Conservation (phyloP, 1,140 invertebrate genomes). For the Bombus breviceps region DNA sequence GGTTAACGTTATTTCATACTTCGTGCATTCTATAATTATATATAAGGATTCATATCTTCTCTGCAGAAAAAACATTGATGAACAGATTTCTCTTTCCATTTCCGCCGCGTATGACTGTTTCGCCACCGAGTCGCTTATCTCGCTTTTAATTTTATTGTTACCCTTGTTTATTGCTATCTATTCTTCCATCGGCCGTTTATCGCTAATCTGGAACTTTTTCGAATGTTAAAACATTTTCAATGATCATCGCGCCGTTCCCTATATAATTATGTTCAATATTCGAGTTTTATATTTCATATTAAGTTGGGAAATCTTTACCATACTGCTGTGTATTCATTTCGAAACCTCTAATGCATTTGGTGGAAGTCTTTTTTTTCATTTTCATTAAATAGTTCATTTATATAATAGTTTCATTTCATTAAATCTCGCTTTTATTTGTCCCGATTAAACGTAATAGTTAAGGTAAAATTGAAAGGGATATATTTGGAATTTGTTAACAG, state of each 20-base stretch:
- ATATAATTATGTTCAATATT: neutral
- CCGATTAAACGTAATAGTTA: no score
- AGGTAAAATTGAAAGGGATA: no score
- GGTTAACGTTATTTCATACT: neutral
- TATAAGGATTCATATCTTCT: neutral
- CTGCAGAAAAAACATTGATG: neutral
- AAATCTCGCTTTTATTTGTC: no score
- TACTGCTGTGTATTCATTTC: neutral
- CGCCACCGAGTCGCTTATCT: neutral
- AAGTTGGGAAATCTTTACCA: neutral
- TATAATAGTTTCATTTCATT: no score
- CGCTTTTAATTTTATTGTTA: neutral
- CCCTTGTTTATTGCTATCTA: neutral
- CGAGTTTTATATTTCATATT: neutral
- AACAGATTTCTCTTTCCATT: slow-evolving; percentile 4
- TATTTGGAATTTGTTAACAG: no score
- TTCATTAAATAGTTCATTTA: no score
- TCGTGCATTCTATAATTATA: neutral
- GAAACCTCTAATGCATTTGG: no score
- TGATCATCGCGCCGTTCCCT: no score
- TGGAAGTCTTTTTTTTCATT: no score
- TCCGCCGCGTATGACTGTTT: neutral
- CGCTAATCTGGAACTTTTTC: neutral
- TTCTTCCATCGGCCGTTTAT: neutral
- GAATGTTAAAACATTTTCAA: neutral